These are phyloP conservation scores for Machimus atricapillus DNA, from an alignment of 2,888 invertebrate species.

Conservation along the genomic window DNA sequence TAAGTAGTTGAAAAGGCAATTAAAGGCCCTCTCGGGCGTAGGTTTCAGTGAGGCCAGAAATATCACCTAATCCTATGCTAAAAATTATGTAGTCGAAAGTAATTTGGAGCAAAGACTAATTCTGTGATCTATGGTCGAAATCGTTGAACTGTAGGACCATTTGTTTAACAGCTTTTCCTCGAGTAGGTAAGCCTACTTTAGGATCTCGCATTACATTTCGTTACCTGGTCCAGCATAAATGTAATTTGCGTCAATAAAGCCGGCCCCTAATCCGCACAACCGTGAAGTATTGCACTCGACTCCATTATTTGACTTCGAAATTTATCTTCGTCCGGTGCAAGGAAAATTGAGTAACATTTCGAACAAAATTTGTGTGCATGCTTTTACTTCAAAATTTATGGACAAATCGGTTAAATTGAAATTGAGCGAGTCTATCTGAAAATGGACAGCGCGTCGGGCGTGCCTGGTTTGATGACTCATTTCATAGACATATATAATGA, in stretches of 20 bases:
- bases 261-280: slow-evolving; percentile 9
- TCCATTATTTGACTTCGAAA: background rate
- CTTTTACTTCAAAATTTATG: background rate
- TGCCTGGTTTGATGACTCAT: background rate
- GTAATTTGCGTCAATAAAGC: slow-evolving; percentile 31
- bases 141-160: background rate
- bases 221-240: slow-evolving; percentile 3
- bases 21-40: background rate
- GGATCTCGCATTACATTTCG: slow-evolving; percentile 23
- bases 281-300: slow-evolving; percentile 4
- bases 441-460: background rate
- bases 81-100: slow-evolving; percentile 20
- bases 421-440: background rate
- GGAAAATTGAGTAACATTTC: background rate
- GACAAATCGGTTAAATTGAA: background rate
- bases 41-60: background rate
- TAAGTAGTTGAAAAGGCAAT: slow-evolving; percentile 8
- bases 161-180: background rate
- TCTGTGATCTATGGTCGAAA: slow-evolving; percentile 11
- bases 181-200: background rate
- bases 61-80: background rate
- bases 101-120: background rate
- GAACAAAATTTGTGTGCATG: background rate
- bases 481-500: background rate
- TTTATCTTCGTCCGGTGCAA: background rate